Evolutionary conservation across 2,888 invertebrate species (phyloP).

Genomic region (Eledone cirrhosa): DNA sequence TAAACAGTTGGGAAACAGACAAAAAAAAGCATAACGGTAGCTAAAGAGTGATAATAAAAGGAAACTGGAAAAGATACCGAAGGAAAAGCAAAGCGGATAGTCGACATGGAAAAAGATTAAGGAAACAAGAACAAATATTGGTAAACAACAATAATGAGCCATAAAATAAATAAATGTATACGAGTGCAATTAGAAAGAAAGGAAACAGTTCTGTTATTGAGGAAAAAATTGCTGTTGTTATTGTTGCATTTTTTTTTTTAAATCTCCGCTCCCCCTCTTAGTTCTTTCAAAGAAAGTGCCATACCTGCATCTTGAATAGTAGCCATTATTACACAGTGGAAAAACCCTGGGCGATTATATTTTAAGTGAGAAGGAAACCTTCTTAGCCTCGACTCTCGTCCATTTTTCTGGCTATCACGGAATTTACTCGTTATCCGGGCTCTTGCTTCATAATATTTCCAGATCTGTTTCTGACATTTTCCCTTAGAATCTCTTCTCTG

Average conservation of each 20-base stretch:
- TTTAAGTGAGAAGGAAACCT: background rate
- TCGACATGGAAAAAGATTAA: background rate
- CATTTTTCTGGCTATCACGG: conserved; percentile 24
- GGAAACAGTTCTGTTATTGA: too few species aligned
- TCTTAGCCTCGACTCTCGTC: conserved; percentile 26
- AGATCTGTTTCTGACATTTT: background rate
- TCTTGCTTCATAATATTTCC: conserved; percentile 25
- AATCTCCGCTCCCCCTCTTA: too few species aligned
- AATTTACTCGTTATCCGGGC: conserved; percentile 24
- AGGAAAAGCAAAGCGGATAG: background rate
- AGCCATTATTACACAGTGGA: conserved; percentile 26
- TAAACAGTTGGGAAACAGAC: too few species aligned
- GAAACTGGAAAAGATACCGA: background rate
- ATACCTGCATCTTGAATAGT: conserved; percentile 27
- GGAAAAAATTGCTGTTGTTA: background rate
- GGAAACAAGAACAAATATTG: background rate
- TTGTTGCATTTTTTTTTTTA: background rate
- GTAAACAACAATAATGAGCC: background rate
- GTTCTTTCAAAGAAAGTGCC: background rate
- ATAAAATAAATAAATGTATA: too few species aligned
- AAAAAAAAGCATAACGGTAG: too few species aligned
- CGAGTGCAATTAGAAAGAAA: too few species aligned
- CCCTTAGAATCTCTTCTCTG: conserved; percentile 3
- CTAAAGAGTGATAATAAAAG: too few species aligned
- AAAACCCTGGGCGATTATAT: conserved; percentile 15